Evolutionary conservation across 1,140 invertebrate genomes (phyloP).

Genomic region (Drosophila dunni): DNA sequence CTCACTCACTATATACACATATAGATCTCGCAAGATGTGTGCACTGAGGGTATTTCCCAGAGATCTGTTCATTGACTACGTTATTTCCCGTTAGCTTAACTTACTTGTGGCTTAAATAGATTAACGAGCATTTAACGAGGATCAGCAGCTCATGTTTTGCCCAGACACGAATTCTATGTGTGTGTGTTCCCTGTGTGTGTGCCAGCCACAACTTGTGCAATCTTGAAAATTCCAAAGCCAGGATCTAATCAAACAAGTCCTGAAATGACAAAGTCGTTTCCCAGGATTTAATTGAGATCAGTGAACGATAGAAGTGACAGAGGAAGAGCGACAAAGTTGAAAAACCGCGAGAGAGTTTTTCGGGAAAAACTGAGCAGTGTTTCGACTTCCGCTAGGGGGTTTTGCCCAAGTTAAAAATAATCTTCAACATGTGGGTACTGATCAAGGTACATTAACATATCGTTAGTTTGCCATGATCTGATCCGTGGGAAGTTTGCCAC

Average conservation of each 20-base stretch:
- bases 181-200: conserved; percentile 15
- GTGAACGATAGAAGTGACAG: conserved; percentile 18
- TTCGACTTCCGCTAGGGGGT: conserved; percentile 70
- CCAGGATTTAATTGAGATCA: conserved; percentile 80
- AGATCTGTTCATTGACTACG: conserved; percentile 72
- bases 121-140: conserved; percentile 73
- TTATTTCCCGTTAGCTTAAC: conserved; percentile 80
- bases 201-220: conserved; percentile 72
- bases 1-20: conserved; percentile 26
- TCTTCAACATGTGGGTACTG: conserved; percentile 74
- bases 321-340: not conserved
- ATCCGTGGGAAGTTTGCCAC: conserved; percentile 77
- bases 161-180: conserved; percentile 17
- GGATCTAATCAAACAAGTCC: conserved; percentile 80
- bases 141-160: conserved; percentile 67
- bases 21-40: conserved; percentile 44
- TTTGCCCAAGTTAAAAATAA: conserved; percentile 68
- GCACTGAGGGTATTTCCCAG: conserved; percentile 63
- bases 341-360: conserved; percentile 69
- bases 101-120: conserved; percentile 65
- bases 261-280: conserved; percentile 19
- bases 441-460: conserved; percentile 66
- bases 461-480: conserved; percentile 63
- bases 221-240: conserved; percentile 78
- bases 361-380: conserved; percentile 52